Percentiles rank a stretch among this genome's conserved stretches.
These are phyloP conservation scores for Gouania willdenowi DNA, from an alignment of 2,797 vertebrate genomes.

Conservation along the genomic window DNA sequence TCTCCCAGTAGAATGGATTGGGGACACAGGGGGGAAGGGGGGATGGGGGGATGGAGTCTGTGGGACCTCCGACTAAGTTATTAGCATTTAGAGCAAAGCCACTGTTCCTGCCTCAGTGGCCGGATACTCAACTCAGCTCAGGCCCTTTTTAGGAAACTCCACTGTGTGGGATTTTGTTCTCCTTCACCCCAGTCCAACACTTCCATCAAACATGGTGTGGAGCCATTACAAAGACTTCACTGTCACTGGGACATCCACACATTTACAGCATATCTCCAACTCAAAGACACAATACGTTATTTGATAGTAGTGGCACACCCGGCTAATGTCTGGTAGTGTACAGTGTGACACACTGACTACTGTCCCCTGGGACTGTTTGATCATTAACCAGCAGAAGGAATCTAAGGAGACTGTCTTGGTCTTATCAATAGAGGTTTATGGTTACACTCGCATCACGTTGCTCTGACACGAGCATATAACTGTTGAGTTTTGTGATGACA, in stretches of 20 bases:
- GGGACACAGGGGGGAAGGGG: slow-evolving; percentile 27
- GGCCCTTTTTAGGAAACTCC: slow-evolving; percentile 32
- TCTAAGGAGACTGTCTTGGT: slow-evolving; percentile 4
- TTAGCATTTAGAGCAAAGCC: slow-evolving; percentile 52
- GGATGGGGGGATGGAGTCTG: slow-evolving; percentile 11
- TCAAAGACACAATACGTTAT: slow-evolving; percentile 28
- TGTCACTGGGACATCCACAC: slow-evolving; percentile 39
- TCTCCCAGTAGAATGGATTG: slow-evolving; percentile 30
- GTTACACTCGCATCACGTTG: neutral
- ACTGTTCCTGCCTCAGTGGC: slow-evolving; percentile 43
- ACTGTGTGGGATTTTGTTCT: slow-evolving; percentile 43
- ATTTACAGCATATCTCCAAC: slow-evolving; percentile 23
- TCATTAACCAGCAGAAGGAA: slow-evolving; percentile 10
- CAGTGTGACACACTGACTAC: slow-evolving; percentile 3
- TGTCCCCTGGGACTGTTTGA: slow-evolving; percentile 21
- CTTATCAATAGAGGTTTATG: slow-evolving; percentile 6
- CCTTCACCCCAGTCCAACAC: slow-evolving; percentile 43
- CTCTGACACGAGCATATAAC: slow-evolving; percentile 4
- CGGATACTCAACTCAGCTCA: slow-evolving; percentile 51
- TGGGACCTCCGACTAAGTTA: slow-evolving; percentile 53
- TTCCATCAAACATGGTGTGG: slow-evolving; percentile 30
- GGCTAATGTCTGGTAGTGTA: slow-evolving; percentile 16
- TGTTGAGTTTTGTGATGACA: neutral
- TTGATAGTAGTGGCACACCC: slow-evolving; percentile 31
- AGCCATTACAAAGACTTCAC: slow-evolving; percentile 53